A percentile compares a stretch with the other conserved stretches of the same genome.
Conservation (phyloP, 2,113 vertebrate genomes). For the Lophura nycthemera region DNA sequence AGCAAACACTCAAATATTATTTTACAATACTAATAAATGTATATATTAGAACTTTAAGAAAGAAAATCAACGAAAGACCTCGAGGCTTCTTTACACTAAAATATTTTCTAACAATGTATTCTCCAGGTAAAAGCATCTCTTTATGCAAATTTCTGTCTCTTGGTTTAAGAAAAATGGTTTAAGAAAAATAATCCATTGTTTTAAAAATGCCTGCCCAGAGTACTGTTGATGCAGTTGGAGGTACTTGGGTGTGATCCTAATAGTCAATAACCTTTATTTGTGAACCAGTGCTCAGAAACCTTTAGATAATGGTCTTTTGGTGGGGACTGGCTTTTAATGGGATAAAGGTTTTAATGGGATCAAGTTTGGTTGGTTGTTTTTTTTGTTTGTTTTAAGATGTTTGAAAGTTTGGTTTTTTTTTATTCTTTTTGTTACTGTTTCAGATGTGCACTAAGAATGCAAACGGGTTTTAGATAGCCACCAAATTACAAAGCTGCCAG, state of each 20-base stretch:
- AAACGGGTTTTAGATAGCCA: neutral
- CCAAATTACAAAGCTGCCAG: neutral
- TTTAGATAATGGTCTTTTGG: neutral
- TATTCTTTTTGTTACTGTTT: neutral
- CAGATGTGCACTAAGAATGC: neutral
- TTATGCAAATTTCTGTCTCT: neutral
- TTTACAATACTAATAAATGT: neutral
- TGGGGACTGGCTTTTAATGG: neutral
- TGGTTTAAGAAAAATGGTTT: neutral
- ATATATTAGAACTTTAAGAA: neutral
- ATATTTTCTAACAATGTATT: neutral
- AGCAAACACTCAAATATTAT: neutral
- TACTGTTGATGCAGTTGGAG: neutral
- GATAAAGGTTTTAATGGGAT: neutral
- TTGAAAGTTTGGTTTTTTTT: neutral
- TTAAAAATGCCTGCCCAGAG: neutral
- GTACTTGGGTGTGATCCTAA: neutral
- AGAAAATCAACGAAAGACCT: neutral
- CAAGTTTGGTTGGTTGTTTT: neutral
- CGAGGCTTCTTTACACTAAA: neutral
- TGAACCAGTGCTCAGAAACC: neutral
- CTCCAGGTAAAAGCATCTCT: neutral
- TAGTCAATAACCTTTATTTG: neutral
- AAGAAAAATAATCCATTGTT: neutral
- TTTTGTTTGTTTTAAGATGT: neutral